A percentile compares a stretch with the other conserved stretches of the same genome.
These are phyloP conservation scores for Nesidiocoris tenuis DNA, from an alignment of 2,888 invertebrate species.

Conservation along the genomic window DNA sequence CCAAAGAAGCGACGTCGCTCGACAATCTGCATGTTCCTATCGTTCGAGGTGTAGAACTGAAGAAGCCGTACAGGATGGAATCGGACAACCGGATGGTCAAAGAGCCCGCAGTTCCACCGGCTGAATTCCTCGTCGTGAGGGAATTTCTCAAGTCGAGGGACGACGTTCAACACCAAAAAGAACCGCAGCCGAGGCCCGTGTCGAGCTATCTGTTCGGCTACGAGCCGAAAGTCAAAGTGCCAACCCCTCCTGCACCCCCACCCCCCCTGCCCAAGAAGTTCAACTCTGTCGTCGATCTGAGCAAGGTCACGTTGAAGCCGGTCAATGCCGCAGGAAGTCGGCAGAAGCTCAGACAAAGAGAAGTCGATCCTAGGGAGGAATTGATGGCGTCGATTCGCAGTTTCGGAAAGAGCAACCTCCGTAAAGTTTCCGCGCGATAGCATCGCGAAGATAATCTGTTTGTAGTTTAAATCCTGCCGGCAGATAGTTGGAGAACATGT, in stretches of 20 bases:
- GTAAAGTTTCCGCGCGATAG: slow-evolving; percentile 49
- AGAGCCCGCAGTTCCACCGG: neutral
- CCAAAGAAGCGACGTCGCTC: neutral
- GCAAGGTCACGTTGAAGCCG: slow-evolving; percentile 3
- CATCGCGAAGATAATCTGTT: neutral
- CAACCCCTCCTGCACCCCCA: neutral
- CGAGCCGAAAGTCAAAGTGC: neutral
- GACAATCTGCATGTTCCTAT: slow-evolving; percentile 57
- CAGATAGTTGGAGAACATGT: too few relatives aligned
- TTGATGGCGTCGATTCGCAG: slow-evolving; percentile 70
- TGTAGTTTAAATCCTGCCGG: too few relatives aligned
- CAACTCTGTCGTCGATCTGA: slow-evolving; percentile 41
- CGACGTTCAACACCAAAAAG: neutral
- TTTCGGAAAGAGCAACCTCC: slow-evolving; percentile 55
- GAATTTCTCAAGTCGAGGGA: neutral
- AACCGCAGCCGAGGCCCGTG: slow-evolving; percentile 12
- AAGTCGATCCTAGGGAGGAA: slow-evolving; percentile 64
- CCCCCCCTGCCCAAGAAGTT: slow-evolving; percentile 32
- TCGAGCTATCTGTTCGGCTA: slow-evolving; percentile 39
- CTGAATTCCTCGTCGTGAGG: slow-evolving; percentile 1
- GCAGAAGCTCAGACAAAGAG: slow-evolving; percentile 43
- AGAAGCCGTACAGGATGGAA: slow-evolving; percentile 53
- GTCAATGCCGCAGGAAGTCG: neutral
- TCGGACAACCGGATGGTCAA: slow-evolving; percentile 31
- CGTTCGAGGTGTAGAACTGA: slow-evolving; percentile 58